A percentile compares a stretch with the other conserved stretches of the same genome.
phyloP scores from a whole-genome alignment of 2,113 vertebrate species.

The Cinclus mexicanus region DNA sequence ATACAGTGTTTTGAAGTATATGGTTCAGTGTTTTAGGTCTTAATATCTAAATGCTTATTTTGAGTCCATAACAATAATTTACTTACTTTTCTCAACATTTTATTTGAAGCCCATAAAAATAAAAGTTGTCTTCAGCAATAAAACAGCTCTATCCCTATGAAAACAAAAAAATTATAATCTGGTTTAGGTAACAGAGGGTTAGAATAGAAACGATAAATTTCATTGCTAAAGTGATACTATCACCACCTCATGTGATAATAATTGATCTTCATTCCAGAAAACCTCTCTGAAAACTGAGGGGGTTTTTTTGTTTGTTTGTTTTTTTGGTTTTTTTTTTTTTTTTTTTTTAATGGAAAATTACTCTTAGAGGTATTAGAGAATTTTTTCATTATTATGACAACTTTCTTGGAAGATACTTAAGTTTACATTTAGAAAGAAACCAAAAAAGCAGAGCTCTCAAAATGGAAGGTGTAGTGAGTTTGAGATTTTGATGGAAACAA shows the following conservation, averaged over 20 bases:
- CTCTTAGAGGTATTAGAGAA: background rate
- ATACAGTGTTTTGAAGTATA: background rate
- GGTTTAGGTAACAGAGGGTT: background rate
- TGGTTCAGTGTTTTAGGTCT: background rate
- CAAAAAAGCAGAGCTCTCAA: background rate
- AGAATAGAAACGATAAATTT: background rate
- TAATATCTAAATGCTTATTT: background rate
- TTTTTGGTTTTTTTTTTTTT: background rate
- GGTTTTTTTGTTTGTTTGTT: background rate
- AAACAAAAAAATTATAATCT: background rate
- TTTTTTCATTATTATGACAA: background rate
- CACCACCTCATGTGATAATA: background rate
- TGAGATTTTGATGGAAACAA: background rate
- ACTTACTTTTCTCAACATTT: background rate
- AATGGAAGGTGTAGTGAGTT: accelerated
- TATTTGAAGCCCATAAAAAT: background rate
- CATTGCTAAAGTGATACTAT: background rate
- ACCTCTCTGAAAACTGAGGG: background rate
- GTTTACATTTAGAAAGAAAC: background rate
- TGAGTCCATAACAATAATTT: background rate
- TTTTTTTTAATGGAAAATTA: background rate
- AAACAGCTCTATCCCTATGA: background rate
- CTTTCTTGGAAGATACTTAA: background rate
- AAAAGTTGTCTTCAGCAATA: background rate
- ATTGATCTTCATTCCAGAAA: background rate